Base-by-base conservation (phyloP, 2,888 invertebrate genomes). In the Ochropleura plecta region DNA sequence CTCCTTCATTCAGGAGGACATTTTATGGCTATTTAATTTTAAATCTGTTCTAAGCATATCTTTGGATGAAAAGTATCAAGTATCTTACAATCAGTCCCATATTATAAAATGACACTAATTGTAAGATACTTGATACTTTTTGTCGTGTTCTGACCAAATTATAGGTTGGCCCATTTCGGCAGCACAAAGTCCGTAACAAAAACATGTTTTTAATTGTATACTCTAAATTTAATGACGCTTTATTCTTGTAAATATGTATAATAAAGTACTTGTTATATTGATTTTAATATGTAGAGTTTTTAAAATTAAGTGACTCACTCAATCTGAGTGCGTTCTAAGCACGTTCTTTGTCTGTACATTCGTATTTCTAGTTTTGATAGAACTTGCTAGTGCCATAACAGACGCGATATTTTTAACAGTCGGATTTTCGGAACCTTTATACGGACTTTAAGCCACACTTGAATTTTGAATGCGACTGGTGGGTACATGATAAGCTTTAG, bases 271-370 rank as follows among this genome's bases (percentile, higher is more conserved):
- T 55, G 12, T 12, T 48, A 49, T 48, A 48, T 30, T 53, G 44
- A 40, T 55, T 18, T 48, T 71, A 55, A 71, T 51, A 77, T 70
- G 40, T n/a, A 40, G 44, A 0, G n/a, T 18, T 63, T 49, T 40
- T 9, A 49, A 46, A 48, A 10, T 30, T 44, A 49, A 49, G 20
- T 20, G 46, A n/a, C 48, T 49, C 30, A 53, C 30, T 30, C 8
- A 20, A 60, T 76, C 3, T n/a, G 14, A 6, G 44, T 76, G 71
- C 18, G 44, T 55, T 49, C 16, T 49, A 49, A 63, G 44, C 42
- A 49, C 20, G 57, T 42, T 53, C 16, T 12, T 51, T 70, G 46
- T 42, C 53, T 48, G 46, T 70, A 49, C 78, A 76, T 79, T 72
- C 63, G 79, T 77, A 72, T 63, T 72, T 70, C 16, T 9, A 55